A percentile compares a stretch with the other conserved stretches of the same genome.
phyloP scores from a whole-genome alignment of 2,113 vertebrate species.

The Sceloporus tristichus region DNA sequence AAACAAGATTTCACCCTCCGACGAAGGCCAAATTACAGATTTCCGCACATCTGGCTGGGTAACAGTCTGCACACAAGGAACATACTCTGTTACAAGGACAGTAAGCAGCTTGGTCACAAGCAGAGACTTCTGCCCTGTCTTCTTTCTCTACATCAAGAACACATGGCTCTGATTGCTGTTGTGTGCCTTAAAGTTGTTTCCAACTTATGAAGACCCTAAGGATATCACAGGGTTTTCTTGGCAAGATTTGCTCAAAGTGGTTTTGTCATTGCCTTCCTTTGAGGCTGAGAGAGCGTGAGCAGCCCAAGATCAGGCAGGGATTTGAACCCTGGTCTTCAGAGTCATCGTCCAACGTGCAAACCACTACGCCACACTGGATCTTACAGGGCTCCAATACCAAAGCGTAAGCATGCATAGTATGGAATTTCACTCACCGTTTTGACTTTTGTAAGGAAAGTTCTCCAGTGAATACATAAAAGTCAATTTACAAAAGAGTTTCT shows the following conservation, averaged over 20 bases:
- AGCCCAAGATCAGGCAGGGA: too few species aligned
- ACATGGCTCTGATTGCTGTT: too few species aligned
- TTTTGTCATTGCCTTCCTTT: too few species aligned
- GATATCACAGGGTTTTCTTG: too few species aligned
- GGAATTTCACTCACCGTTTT: not conserved
- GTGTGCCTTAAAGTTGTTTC: too few species aligned
- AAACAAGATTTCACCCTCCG: not conserved
- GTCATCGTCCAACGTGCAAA: too few species aligned
- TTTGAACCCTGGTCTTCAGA: too few species aligned
- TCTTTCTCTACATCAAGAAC: not conserved
- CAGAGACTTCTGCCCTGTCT: not conserved
- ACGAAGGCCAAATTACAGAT: not conserved
- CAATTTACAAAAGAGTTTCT: not conserved
- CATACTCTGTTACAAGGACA: not conserved
- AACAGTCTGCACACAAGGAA: not conserved
- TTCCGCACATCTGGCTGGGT: not conserved
- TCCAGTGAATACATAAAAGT: too few species aligned
- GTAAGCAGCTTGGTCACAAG: not conserved
- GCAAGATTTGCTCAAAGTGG: too few species aligned
- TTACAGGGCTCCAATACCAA: not conserved
- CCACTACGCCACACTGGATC: too few species aligned
- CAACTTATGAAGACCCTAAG: too few species aligned
- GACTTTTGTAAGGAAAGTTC: not conserved
- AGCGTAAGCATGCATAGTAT: not conserved
- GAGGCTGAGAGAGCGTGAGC: too few species aligned